Evolutionary conservation across 2,888 invertebrate genomes (phyloP), one percentile per base, ranked within the genome.

Genomic region (Scelioninae gen. 1): DNA sequence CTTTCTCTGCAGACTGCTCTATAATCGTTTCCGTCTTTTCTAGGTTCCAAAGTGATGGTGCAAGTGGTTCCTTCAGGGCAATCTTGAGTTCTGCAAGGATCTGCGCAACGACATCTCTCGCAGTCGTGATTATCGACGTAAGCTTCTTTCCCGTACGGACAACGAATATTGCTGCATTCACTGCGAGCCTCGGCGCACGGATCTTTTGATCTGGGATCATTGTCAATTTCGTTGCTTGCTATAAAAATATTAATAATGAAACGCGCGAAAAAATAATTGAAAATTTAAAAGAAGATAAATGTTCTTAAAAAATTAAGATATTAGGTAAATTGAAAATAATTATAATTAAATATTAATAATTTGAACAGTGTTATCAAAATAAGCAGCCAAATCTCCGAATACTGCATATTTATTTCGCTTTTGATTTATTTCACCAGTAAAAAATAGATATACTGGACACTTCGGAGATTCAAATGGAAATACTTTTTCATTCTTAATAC

Each of bases 131-230:
- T 88, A 88, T 94, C 95, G 0, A 95, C 93, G 84, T 93, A 94
- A 23, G 95, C 94, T 75, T 95, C 94, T 1, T 95, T 92, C 7
- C 97, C 97, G 88, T 95, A 96, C 5, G 95, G 94, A 92, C 97
- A 98, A 10, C 94, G 94, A 13, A 96, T 90, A 0, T 92, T 91
- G 0, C 92, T 92, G 89, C 97, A 97, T 87, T 96, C 94, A 23
- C 94, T 94, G 53, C 93, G 93, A 86, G 94, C 94, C 43, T 90
- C 92, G 65, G 93, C 93, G 88, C 96, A 96, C 56, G 93, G 93
- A 72, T 93, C 93, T 86, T 93, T 93, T 38, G 86, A 76, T 51
- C 85, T 92, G 84, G 86, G 86, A 15, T 90, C 93, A 4, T 90
- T 90, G 76, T 93, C 92, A 51, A 93, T 92, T 85, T 92, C 92